Base-by-base conservation (phyloP, 2,113 vertebrate genomes). In the Pachyramphus minor region DNA sequence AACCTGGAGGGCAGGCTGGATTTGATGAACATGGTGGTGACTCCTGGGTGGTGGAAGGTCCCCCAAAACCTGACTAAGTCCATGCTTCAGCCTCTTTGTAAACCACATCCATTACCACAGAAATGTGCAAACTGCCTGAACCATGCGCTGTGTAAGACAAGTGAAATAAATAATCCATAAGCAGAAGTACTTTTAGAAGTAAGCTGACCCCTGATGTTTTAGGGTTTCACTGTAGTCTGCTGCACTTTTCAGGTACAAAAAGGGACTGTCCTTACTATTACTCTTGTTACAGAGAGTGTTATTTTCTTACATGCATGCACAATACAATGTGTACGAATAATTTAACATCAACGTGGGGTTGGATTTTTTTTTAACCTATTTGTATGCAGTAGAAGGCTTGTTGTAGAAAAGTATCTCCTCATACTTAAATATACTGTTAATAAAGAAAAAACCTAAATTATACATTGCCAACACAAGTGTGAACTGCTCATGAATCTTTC, bases 371-470 rank as follows among this genome's bases (percentile, higher is more conserved):
- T 97, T 97, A 91, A 97, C 63, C 79, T 97, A 91, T 98, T 96
- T 98, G 98, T 98, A 97, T 96, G 96, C 97, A 96, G 96, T 97
- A 94, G 95, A 98, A 97, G 95, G 97, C 97, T 97, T 96, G 94
- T 97, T 95, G 95, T 97, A 95, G 97, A 96, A 81, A 83, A 94
- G 93, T 92, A 92, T 97, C 95, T 97, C 96, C 96, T 97, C 97
- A 95, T 97, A 96, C 95, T 92, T 97, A 91, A 94, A 93, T 96
- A 93, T 96, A 93, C 96, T 95, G 95, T 97, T 97, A 95, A 93
- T 97, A 97, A 97, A 97, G 94, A 93, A 95, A 96, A 90, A 93
- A 97, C 96, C 94, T 97, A 97, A 97, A 96, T 96, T 97, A 96
- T 95, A 97, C 93, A 90, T 97, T 96, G 97, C 97, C 97, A 98